Evolutionary conservation across 2,797 vertebrate genomes (phyloP).

Genomic region (Liasis olivaceus): DNA sequence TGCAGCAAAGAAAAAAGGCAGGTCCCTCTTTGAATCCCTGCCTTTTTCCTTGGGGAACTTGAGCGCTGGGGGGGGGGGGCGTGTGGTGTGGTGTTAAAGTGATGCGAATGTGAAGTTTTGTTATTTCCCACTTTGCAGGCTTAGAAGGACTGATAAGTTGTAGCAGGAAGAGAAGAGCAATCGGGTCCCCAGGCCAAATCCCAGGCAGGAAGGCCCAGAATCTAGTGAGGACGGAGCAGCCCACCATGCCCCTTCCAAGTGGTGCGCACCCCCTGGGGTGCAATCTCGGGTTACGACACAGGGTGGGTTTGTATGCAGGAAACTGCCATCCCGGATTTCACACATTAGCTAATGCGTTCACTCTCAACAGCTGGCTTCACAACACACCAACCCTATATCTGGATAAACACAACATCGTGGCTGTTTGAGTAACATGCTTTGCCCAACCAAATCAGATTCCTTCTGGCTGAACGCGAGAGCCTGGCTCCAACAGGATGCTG

Average conservation of each 20-base stretch:
- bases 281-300: not conserved
- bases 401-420: not conserved
- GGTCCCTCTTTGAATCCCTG: not conserved
- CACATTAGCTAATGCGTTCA: not conserved
- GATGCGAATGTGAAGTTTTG: not conserved
- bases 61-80: not conserved
- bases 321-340: not conserved
- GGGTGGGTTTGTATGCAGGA: not conserved
- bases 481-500: not conserved
- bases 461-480: no score
- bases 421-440: not conserved
- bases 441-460: not conserved
- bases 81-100: not conserved
- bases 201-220: not conserved
- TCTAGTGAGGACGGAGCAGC: not conserved
- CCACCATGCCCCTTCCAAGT: not conserved
- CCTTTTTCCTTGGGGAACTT: not conserved
- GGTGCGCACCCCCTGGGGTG: not conserved
- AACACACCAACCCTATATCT: not conserved
- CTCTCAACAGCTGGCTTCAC: not conserved
- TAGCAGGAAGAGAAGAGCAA: not conserved
- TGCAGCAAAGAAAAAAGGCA: not conserved
- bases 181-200: not conserved
- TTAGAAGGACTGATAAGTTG: no score
- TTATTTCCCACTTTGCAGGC: not conserved